Base-by-base conservation (phyloP, 2,888 invertebrate species). In the Torymus texanus region DNA sequence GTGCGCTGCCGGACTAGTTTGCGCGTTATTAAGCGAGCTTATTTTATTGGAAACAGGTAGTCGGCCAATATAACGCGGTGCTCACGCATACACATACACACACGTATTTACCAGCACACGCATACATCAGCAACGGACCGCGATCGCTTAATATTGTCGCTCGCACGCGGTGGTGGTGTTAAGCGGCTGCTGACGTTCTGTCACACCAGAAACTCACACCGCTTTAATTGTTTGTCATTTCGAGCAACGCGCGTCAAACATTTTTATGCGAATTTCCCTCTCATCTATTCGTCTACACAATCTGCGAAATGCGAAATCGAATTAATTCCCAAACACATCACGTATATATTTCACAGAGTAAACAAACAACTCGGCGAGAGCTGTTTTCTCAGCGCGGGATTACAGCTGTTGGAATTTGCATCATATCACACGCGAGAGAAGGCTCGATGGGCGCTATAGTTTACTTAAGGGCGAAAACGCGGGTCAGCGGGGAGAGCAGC, bases 41-140 rank as follows among this genome's bases (percentile, higher is more conserved):
- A 84, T 85, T 85, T 86, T 84, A 85, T 86, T 83, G 83, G 81
- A 83, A 86, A 84, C 84, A 81, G 82, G 82, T 83, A 85, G 81
- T 82, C 74, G 80, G 80, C 66, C 79, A 82, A 81, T 83, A 83
- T 61, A 75, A 61, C 55, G 65, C 70, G 18, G 55, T 41, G 65
- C 65, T 16, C 29, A 50, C n/a, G 14, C 66, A 13, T 53, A 18
- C 61, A n/a, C 56, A 50, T 70, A 65, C 81, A 76, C 75, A 77
- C 41, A 77, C 80, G 78, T 8, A 78, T 21, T 12, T 67, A 13
- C 55, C 4, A 4, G 24, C 14, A n/a, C 41, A n/a, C 14, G 14
- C 29, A n/a, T n/a, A 14, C 41, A n/a, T 53, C 66, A 50, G 24
- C 21, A 12, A 2, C 41, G 41, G 41, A 41, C 41, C 72, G 78